phyloP scores from a whole-genome alignment of 2,888 invertebrate genomes.

The Cylloceria caligata region DNA sequence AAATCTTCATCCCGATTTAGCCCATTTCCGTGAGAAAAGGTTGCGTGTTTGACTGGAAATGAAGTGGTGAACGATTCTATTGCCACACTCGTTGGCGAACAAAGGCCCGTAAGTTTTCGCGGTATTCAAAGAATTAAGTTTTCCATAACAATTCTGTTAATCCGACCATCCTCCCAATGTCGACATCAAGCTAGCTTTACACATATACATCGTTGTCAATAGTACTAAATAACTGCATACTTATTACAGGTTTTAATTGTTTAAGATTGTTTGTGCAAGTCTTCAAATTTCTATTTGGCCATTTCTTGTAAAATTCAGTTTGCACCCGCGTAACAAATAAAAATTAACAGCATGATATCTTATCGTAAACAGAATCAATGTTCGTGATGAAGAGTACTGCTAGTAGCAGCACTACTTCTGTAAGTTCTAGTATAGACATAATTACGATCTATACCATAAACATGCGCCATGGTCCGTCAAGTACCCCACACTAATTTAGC shows the following conservation, averaged over 20 bases:
- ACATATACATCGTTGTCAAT: background rate
- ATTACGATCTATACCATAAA: too few relatives aligned
- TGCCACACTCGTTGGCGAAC: background rate
- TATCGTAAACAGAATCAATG: too few relatives aligned
- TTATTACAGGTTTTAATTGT: background rate
- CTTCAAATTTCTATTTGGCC: too few relatives aligned
- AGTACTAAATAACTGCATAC: background rate
- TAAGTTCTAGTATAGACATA: too few relatives aligned
- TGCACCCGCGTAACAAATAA: too few relatives aligned
- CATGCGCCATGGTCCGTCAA: too few relatives aligned
- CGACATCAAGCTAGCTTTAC: background rate
- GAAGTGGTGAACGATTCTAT: constrained; percentile 17
- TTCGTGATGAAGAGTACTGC: too few relatives aligned
- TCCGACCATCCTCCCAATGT: background rate
- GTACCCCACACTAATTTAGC: too few relatives aligned
- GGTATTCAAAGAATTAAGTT: constrained; percentile 7
- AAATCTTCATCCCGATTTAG: constrained; percentile 31
- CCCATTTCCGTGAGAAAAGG: constrained; percentile 17
- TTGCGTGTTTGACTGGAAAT: constrained; percentile 22
- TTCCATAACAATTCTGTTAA: constrained; percentile 15
- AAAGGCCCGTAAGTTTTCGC: constrained; percentile 10
- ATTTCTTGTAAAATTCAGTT: too few relatives aligned
- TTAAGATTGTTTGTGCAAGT: too few relatives aligned
- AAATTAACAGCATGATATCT: too few relatives aligned
- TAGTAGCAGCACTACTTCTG: too few relatives aligned